Conservation (phyloP, 2,797 vertebrate genomes). For the Hydrolagus colliei region DNA sequence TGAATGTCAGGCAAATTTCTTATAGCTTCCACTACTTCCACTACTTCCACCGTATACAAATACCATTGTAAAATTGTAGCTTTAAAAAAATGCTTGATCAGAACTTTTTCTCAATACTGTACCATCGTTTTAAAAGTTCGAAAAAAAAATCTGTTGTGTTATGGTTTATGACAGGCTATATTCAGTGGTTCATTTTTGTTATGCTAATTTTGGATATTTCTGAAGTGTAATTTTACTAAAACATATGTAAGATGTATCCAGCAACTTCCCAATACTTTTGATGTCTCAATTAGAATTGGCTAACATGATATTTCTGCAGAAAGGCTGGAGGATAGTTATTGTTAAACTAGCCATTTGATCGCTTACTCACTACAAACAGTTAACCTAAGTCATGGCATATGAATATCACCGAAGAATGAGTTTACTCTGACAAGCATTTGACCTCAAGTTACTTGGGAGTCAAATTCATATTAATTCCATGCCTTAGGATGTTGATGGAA, state of each 20-base stretch:
- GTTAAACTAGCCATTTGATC: conserved; percentile 9
- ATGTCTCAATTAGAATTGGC: conserved; percentile 4
- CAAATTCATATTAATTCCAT: neutral
- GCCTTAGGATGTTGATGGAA: neutral
- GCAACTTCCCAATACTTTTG: conserved; percentile 12
- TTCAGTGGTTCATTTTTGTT: conserved; percentile 3
- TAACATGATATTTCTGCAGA: neutral
- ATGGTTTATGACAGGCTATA: neutral
- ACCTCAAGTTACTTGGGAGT: conserved; percentile 4
- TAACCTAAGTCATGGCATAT: neutral
- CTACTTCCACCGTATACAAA: neutral
- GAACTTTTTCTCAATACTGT: neutral
- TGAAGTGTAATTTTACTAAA: neutral
- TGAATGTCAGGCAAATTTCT: neutral
- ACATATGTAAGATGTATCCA: neutral
- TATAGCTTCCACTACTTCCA: neutral
- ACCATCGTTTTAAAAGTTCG: neutral
- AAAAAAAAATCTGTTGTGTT: neutral
- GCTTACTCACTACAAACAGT: neutral
- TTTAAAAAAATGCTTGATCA: neutral
- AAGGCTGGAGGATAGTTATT: neutral
- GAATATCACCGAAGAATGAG: neutral
- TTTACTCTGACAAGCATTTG: conserved; percentile 15
- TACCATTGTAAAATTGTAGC: neutral
- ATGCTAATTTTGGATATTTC: neutral